Evolutionary conservation across 2,797 vertebrate genomes (phyloP).

Genomic region (Podarcis siculus): DNA sequence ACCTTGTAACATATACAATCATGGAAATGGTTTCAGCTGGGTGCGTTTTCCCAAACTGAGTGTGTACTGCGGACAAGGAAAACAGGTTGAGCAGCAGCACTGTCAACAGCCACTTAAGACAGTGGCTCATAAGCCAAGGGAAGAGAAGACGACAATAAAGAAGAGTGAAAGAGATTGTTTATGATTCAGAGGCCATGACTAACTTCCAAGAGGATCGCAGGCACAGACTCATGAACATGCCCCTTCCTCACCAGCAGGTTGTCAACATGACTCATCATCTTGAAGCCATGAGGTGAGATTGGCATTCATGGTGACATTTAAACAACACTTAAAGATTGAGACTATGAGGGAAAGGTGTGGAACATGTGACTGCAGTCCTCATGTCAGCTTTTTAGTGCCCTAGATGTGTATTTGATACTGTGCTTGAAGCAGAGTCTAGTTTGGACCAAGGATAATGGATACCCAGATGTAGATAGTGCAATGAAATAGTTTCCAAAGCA

Average conservation of each 20-base stretch:
- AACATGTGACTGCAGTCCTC: background rate
- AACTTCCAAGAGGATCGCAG: background rate
- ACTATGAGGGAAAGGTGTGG: background rate
- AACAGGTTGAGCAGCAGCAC: background rate
- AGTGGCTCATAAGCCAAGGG: background rate
- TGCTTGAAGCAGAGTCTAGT: background rate
- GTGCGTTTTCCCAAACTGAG: too few species aligned
- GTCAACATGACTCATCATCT: background rate
- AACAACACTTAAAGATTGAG: background rate
- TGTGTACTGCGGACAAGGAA: background rate
- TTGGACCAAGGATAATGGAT: background rate
- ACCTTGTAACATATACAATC: too few species aligned
- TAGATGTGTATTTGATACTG: background rate
- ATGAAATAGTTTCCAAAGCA: background rate
- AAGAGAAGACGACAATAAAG: background rate
- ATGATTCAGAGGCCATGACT: background rate
- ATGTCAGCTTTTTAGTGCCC: background rate
- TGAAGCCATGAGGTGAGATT: background rate
- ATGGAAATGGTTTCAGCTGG: too few species aligned
- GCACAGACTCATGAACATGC: too few species aligned
- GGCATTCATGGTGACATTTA: background rate
- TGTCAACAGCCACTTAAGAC: background rate
- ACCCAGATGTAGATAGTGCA: background rate
- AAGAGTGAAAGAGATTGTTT: background rate
- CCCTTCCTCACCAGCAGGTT: background rate